phyloP scores from a whole-genome alignment of 2,113 vertebrate genomes.

The Paramisgurnus dabryanus region DNA sequence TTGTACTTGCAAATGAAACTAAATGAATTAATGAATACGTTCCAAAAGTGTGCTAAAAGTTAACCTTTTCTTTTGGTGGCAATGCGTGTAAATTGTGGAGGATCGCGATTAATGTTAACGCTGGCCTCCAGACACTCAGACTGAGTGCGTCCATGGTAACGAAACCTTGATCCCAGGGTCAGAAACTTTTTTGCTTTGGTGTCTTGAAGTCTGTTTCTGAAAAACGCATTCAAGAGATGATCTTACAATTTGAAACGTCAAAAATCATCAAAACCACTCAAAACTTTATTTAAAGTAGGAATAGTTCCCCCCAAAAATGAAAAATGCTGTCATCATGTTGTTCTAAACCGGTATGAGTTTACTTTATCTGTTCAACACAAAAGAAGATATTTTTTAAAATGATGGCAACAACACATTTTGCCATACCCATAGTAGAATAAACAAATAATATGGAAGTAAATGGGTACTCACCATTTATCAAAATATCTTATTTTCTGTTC shows the following conservation, averaged over 20 bases:
- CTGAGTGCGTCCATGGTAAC: slow-evolving; percentile 91
- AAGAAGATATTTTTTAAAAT: too few relatives aligned
- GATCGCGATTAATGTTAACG: slow-evolving; percentile 86
- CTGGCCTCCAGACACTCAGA: slow-evolving; percentile 92
- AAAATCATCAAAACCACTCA: not conserved
- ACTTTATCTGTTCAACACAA: too few relatives aligned
- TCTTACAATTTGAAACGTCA: not conserved
- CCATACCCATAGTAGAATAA: too few relatives aligned
- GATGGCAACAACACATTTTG: too few relatives aligned
- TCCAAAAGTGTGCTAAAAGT: slow-evolving; percentile 33
- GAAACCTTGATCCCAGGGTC: slow-evolving; percentile 90
- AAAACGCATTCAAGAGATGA: slow-evolving; percentile 76
- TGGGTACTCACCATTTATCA: too few relatives aligned
- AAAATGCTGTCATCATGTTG: too few relatives aligned
- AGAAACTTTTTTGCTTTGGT: slow-evolving; percentile 82
- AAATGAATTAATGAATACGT: not conserved
- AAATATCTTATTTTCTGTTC: too few relatives aligned
- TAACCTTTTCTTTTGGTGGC: slow-evolving; percentile 91
- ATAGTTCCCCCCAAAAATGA: not conserved
- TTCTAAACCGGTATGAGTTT: too few relatives aligned
- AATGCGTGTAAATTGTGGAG: slow-evolving; percentile 88
- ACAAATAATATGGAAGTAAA: too few relatives aligned
- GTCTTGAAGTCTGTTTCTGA: slow-evolving; percentile 80
- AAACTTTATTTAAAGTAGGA: too few relatives aligned
- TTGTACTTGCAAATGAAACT: not conserved